These are phyloP conservation scores for Helleia helle DNA, from an alignment of 2,888 invertebrate species.

Conservation along the genomic window DNA sequence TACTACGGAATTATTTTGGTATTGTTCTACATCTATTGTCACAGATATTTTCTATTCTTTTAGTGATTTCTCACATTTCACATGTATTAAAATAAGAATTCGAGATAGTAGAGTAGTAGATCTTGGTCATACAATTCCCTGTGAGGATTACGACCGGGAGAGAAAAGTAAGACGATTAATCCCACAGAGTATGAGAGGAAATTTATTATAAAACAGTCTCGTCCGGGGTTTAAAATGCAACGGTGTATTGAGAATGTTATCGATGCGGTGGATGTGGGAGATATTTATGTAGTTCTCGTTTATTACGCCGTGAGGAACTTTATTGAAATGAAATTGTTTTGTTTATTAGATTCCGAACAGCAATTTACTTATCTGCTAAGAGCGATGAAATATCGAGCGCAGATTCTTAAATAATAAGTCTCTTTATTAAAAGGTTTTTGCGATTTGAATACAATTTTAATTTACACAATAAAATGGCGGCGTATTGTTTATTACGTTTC, in stretches of 20 bases:
- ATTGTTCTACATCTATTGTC: background rate
- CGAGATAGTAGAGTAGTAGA: slow-evolving; percentile 31
- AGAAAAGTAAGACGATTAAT: slow-evolving; percentile 72
- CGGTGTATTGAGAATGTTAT: slow-evolving; percentile 33
- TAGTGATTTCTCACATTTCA: too few species aligned
- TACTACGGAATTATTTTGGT: background rate
- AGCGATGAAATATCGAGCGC: too few species aligned
- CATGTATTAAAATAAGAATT: too few species aligned
- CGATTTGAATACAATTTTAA: too few species aligned
- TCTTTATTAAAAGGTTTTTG: too few species aligned
- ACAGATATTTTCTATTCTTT: too few species aligned
- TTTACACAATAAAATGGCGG: too few species aligned
- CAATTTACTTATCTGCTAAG: background rate
- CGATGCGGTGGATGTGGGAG: slow-evolving; percentile 31
- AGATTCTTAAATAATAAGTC: too few species aligned
- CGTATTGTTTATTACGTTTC: too few species aligned
- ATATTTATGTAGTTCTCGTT: slow-evolving; percentile 29
- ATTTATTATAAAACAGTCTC: slow-evolving; percentile 68
- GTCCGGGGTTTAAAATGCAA: slow-evolving; percentile 45
- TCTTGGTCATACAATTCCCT: slow-evolving; percentile 63
- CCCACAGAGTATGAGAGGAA: slow-evolving; percentile 56
- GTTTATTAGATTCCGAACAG: slow-evolving; percentile 22
- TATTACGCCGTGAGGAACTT: slow-evolving; percentile 23
- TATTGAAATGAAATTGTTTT: slow-evolving; percentile 27
- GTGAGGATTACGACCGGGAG: slow-evolving; percentile 59